Evolutionary conservation across 2,113 vertebrate species (phyloP).

Genomic region (Gymnorhina tibicen): DNA sequence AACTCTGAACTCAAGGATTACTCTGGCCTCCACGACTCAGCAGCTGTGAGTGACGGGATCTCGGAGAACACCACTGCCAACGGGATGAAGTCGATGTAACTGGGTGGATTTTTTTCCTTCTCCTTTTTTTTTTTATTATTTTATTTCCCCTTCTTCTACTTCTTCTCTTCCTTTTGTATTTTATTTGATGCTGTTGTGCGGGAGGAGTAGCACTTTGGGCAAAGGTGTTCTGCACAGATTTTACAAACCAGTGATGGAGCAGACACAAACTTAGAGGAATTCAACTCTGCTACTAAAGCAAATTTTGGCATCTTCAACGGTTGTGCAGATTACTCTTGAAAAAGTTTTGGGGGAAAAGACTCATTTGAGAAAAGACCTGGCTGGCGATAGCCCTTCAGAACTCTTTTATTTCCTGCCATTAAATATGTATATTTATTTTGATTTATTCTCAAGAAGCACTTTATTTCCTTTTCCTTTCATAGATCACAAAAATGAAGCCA

Average conservation of each 20-base stretch:
- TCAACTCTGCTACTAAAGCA: slow-evolving; percentile 51
- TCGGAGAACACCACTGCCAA: slow-evolving; percentile 85
- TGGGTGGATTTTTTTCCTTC: not conserved
- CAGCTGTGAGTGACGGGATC: slow-evolving; percentile 72
- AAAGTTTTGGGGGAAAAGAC: slow-evolving; percentile 7
- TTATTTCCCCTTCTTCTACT: not conserved
- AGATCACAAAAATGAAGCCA: slow-evolving; percentile 63
- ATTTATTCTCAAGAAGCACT: slow-evolving; percentile 79
- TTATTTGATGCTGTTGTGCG: slow-evolving; percentile 51
- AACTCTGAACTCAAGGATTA: slow-evolving; percentile 92
- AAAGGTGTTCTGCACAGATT: slow-evolving; percentile 56
- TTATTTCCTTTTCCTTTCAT: slow-evolving; percentile 70
- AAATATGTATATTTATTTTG: slow-evolving; percentile 80
- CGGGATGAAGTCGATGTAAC: slow-evolving; percentile 80
- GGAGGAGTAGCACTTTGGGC: slow-evolving; percentile 24
- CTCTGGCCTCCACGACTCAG: slow-evolving; percentile 86
- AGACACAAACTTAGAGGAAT: slow-evolving; percentile 4
- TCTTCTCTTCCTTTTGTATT: slow-evolving; percentile 19
- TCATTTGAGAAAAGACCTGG: slow-evolving; percentile 36
- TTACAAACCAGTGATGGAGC: slow-evolving; percentile 46
- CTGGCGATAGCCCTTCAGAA: slow-evolving; percentile 45
- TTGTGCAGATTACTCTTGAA: slow-evolving; percentile 48
- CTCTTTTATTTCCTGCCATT: slow-evolving; percentile 69
- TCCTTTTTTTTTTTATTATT: not conserved
- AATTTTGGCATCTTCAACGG: slow-evolving; percentile 16